phyloP scores from a whole-genome alignment of 2,113 vertebrate genomes.

The Bufo gargarizans region DNA sequence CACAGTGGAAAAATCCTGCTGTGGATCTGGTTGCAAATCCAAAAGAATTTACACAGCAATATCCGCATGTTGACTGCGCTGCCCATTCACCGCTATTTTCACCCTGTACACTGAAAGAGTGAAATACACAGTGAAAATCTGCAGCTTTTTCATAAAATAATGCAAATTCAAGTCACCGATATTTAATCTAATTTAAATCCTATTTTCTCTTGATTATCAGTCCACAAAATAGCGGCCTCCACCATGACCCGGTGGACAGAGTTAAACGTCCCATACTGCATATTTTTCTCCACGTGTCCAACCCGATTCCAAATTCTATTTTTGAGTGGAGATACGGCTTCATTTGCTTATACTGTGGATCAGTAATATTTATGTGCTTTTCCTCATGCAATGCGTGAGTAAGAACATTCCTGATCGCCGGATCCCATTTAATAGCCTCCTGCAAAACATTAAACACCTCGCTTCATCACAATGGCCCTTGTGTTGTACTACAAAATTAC shows the following conservation, averaged over 20 bases:
- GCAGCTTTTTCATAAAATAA: too few species aligned
- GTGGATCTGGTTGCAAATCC: too few species aligned
- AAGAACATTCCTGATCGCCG: constrained; percentile 11
- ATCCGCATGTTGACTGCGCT: too few species aligned
- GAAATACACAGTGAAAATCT: too few species aligned
- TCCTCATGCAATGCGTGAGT: constrained; percentile 5
- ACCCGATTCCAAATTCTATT: not conserved
- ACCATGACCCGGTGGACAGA: not conserved
- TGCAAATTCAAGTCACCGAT: too few species aligned
- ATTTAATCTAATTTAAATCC: too few species aligned
- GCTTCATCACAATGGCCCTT: constrained; percentile 16
- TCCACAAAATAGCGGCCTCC: not conserved
- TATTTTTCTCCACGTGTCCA: not conserved
- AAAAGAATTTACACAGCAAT: too few species aligned
- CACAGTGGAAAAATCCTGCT: too few species aligned
- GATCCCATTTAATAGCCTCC: constrained; percentile 5
- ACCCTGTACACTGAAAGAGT: too few species aligned
- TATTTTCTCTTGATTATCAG: too few species aligned
- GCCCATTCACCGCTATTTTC: too few species aligned
- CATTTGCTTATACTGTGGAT: not conserved
- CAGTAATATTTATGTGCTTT: constrained; percentile 19
- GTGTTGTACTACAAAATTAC: constrained; percentile 65
- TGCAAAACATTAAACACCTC: constrained; percentile 34
- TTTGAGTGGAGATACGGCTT: not conserved
- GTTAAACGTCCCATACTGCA: too few species aligned